A percentile compares a stretch with the other conserved stretches of the same genome.
Conservation (phyloP, 2,797 vertebrate species). For the Artibeus lituratus region DNA sequence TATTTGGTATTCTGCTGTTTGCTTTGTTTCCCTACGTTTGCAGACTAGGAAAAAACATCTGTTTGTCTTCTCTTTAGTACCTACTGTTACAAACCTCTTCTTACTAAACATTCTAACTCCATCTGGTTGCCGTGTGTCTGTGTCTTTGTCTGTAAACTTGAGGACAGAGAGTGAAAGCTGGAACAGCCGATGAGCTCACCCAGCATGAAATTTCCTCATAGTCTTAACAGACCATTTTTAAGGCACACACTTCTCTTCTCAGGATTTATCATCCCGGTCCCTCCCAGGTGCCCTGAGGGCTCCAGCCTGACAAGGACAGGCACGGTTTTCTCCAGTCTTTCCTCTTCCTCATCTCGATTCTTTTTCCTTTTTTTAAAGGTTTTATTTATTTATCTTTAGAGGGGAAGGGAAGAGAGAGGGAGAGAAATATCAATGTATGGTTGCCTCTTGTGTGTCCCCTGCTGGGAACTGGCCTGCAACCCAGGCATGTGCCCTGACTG, state of each 20-base stretch:
- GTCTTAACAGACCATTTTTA: constrained; percentile 1
- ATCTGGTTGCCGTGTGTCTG: background rate
- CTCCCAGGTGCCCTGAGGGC: background rate
- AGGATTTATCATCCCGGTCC: background rate
- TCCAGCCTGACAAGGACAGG: background rate
- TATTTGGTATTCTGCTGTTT: background rate
- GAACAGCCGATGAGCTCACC: background rate
- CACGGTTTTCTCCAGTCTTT: background rate
- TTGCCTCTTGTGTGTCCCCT: no score
- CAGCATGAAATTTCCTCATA: background rate
- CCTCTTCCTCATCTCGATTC: background rate
- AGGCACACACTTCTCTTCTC: background rate
- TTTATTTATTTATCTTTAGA: no score
- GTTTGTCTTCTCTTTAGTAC: background rate
- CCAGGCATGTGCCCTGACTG: no score
- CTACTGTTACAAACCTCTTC: background rate
- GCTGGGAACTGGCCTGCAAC: no score
- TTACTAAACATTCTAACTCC: background rate
- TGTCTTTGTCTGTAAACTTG: background rate
- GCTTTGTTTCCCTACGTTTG: background rate
- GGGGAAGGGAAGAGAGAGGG: no score
- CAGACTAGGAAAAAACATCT: background rate
- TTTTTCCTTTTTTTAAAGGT: no score
- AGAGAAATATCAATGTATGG: no score
- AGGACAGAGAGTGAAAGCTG: background rate